phyloP scores from a whole-genome alignment of 2,113 vertebrate genomes.

The Desmodus rotundus region DNA sequence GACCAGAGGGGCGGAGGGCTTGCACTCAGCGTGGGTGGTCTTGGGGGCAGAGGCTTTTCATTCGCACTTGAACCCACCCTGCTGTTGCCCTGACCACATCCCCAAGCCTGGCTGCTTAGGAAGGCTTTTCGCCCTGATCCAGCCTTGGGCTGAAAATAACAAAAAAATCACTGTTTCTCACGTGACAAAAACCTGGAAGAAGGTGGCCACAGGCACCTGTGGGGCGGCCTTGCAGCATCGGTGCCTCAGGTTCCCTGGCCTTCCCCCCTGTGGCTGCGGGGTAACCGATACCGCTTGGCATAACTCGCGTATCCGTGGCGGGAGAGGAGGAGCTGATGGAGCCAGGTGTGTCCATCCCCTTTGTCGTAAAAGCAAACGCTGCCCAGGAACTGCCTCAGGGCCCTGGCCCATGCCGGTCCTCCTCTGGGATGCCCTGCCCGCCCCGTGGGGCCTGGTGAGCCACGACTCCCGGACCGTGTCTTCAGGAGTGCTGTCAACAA shows the following conservation, averaged over 20 bases:
- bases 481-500: not conserved
- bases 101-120: not conserved
- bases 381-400: not conserved
- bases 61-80: not conserved
- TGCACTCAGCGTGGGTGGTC: fast-evolving
- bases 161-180: not conserved
- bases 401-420: not conserved
- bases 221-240: not conserved
- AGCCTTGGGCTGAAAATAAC: not conserved
- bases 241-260: not conserved
- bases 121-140: not conserved
- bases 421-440: not conserved
- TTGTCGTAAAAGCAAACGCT: not conserved
- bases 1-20: not conserved
- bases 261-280: not conserved
- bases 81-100: not conserved
- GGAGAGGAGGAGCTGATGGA: fast-evolving
- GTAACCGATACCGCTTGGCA: fast-evolving
- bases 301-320: not conserved
- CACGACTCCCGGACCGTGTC: not conserved
- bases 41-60: not conserved
- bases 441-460: not conserved
- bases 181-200: not conserved
- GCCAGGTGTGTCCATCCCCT: not conserved
- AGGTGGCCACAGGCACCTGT: not conserved